Conservation (phyloP, 2,113 vertebrate genomes). For the Cacatua alba region DNA sequence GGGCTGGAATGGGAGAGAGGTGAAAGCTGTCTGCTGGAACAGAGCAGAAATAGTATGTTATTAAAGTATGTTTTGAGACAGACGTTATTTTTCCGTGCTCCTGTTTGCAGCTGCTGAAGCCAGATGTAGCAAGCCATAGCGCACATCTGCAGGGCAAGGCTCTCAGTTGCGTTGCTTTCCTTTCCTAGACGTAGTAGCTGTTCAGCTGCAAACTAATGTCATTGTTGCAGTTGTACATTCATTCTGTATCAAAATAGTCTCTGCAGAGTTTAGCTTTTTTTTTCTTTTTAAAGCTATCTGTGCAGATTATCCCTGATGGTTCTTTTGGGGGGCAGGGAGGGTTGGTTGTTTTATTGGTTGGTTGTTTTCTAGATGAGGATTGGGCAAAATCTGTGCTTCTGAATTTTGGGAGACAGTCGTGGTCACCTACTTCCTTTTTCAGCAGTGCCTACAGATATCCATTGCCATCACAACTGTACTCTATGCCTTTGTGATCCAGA, state of each 20-base stretch:
- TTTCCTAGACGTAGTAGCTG: background rate
- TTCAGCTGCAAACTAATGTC: background rate
- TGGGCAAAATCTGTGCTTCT: background rate
- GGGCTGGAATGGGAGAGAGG: background rate
- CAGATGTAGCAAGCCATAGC: accelerated
- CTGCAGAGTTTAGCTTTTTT: background rate
- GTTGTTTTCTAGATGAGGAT: background rate
- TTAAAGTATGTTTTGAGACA: background rate
- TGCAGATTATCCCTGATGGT: background rate
- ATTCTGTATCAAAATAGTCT: background rate
- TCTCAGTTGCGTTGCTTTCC: background rate
- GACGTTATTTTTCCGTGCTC: background rate
- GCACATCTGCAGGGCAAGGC: background rate
- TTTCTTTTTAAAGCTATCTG: background rate
- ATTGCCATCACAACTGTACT: background rate
- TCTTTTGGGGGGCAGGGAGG: background rate
- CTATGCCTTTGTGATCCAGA: background rate
- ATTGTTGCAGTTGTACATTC: background rate
- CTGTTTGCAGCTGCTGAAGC: background rate
- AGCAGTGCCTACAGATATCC: background rate
- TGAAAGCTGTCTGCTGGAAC: background rate
- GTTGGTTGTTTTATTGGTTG: background rate
- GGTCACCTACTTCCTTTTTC: background rate
- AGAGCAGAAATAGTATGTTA: background rate
- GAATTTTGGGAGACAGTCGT: background rate